Evolutionary conservation across 2,797 vertebrate species (phyloP), one percentile per base, ranked within the genome.

Genomic region (Acanthurus lineatus): DNA sequence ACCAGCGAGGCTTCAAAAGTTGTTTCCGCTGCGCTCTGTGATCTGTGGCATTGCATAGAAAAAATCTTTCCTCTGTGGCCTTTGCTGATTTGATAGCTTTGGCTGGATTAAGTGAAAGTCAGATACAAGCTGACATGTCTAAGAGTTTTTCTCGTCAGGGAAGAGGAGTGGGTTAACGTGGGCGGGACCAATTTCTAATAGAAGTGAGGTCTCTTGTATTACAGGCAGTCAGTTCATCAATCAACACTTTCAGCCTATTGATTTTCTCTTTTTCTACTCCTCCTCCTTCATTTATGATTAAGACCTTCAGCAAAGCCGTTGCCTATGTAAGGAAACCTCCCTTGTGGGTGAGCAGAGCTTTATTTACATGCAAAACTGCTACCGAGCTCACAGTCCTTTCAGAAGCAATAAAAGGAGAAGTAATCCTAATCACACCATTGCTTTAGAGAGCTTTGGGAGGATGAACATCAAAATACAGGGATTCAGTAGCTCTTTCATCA

Each of bases 81-180:
- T 83, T 76, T 81, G 3, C 64, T 58, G 64, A 83, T 84, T 52
- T 52, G 53, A 82, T 77, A 63, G 49, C 47, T 60, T 53, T 20
- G 47, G 38, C 14, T 48, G 65, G n/a, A 77, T 57, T 32, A 54
- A 25, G n/a, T n/a, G 48, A 7, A 11, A 45, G 61, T 63, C 47
- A 57, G 51, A 80, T 53, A 28, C 35, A 68, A 45, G 57, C 19
- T 54, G 56, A 72, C 68, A 69, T 14, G 20, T 45, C 32, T 62
- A 19, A 19, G 53, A 60, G 59, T 57, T 64, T 78, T 32, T 25
- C 40, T 42, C 25, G 68, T 6, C 49, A 16, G 72, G 51, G 45
- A 56, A 3, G 42, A 69, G 42, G 22, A 62, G 49, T 28, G 44
- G 20, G 17, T 42, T 47, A 47, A 51, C 1, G 10, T 16, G 25